These are phyloP conservation scores for Mercenaria mercenaria DNA, from an alignment of 1,140 invertebrate genomes.

Conservation along the genomic window DNA sequence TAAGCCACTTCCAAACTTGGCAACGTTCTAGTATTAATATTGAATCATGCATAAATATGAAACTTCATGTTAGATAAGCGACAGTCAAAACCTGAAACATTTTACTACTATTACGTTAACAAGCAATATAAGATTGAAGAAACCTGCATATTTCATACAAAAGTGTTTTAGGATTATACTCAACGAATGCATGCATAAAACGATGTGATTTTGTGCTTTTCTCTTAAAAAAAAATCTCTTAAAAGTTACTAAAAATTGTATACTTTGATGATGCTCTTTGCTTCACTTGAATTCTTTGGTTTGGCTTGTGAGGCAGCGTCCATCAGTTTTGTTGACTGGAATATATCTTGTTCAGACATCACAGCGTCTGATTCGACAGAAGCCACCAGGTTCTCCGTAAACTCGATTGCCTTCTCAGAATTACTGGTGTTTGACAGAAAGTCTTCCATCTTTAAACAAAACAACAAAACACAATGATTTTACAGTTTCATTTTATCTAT, in stretches of 20 bases:
- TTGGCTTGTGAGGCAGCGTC: background rate
- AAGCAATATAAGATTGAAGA: too few relatives aligned
- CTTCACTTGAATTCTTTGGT: constrained; percentile 48
- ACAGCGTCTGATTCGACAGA: background rate
- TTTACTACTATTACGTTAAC: too few relatives aligned
- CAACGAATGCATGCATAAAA: too few relatives aligned
- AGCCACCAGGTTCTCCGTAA: constrained; percentile 37
- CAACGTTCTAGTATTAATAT: constrained; percentile 36
- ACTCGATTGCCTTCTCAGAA: constrained; percentile 23
- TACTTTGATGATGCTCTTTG: constrained; percentile 46
- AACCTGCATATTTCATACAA: too few relatives aligned
- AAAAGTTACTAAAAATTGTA: too few relatives aligned
- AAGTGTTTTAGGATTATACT: too few relatives aligned
- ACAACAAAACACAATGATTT: background rate
- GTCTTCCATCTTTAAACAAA: background rate
- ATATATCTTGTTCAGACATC: constrained; percentile 58
- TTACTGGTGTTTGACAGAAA: constrained; percentile 4
- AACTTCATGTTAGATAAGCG: too few relatives aligned
- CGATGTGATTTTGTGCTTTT: too few relatives aligned
- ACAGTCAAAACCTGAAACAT: too few relatives aligned
- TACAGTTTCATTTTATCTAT: too few relatives aligned
- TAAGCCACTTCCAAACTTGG: constrained; percentile 43
- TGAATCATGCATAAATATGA: too few relatives aligned
- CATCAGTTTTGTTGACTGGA: constrained; percentile 53
- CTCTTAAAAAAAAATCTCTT: too few relatives aligned